These are phyloP conservation scores for Leptobrachium ailaonicum DNA, from an alignment of 2,113 vertebrate species.

Conservation along the genomic window DNA sequence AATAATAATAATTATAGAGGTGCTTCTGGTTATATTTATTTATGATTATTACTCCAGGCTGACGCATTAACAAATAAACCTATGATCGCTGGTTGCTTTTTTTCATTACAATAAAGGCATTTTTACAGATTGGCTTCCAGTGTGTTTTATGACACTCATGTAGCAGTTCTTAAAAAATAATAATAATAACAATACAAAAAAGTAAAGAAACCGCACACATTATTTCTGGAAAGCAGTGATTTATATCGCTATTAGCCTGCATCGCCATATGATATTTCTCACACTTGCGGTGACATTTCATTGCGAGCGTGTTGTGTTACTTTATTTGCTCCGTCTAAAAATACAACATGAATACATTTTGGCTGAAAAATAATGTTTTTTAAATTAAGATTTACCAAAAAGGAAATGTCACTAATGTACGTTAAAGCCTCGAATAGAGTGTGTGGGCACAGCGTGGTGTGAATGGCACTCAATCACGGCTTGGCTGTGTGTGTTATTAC, in stretches of 20 bases:
- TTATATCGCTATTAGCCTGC: slow-evolving; percentile 6
- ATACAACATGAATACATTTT: slow-evolving; percentile 17
- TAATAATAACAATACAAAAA: no score
- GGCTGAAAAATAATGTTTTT: background rate
- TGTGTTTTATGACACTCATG: background rate
- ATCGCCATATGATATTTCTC: slow-evolving; percentile 8
- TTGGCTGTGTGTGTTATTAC: background rate
- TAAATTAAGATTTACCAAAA: slow-evolving; percentile 20
- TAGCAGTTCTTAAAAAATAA: background rate
- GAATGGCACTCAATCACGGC: background rate
- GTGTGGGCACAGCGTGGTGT: background rate
- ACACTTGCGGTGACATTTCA: slow-evolving; percentile 19
- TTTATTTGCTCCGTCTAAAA: slow-evolving; percentile 19
- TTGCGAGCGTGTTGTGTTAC: background rate
- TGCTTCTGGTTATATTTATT: no score
- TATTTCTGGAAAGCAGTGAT: background rate
- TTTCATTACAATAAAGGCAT: background rate
- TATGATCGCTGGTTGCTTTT: no score
- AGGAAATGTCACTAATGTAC: background rate
- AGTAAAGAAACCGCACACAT: no score
- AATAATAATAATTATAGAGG: no score
- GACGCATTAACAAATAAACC: no score
- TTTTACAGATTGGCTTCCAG: background rate
- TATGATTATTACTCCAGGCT: no score
- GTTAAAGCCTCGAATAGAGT: slow-evolving; percentile 3